phyloP scores from a whole-genome alignment of 2,888 invertebrate species.

The Molanna angustata region DNA sequence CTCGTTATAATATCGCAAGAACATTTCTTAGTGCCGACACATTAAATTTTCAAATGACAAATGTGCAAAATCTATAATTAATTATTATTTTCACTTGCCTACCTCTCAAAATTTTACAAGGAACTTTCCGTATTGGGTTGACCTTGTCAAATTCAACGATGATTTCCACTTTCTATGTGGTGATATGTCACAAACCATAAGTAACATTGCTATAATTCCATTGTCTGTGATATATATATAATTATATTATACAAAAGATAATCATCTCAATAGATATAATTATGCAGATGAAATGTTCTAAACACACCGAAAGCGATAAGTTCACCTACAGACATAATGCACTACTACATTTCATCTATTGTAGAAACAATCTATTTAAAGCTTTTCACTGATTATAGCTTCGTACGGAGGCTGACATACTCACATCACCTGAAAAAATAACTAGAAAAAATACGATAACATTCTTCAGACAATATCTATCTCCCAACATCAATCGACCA shows the following conservation, averaged over 20 bases:
- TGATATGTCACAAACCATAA: slow-evolving; percentile 30
- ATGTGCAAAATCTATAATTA: slow-evolving; percentile 32
- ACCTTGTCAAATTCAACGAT: no score
- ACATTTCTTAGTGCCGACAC: slow-evolving; percentile 25
- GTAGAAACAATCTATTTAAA: slow-evolving; percentile 32
- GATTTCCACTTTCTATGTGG: slow-evolving; percentile 22
- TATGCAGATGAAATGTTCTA: slow-evolving; percentile 8
- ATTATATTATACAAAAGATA: neutral
- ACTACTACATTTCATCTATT: slow-evolving; percentile 27
- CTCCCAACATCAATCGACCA: neutral
- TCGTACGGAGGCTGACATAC: slow-evolving; percentile 10
- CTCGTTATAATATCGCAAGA: no score
- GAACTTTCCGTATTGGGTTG: no score
- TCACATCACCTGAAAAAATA: slow-evolving; percentile 4
- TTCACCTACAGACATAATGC: slow-evolving; percentile 31
- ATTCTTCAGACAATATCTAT: neutral
- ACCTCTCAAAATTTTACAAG: slow-evolving; percentile 20
- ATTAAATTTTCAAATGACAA: slow-evolving; percentile 29
- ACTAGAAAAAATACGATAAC: neutral
- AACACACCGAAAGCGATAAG: slow-evolving; percentile 32
- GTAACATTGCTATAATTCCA: slow-evolving; percentile 17
- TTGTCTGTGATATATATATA: neutral
- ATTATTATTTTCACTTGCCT: slow-evolving; percentile 27
- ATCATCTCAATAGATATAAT: neutral
- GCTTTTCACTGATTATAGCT: slow-evolving; percentile 29